phyloP scores from a whole-genome alignment of 2,797 vertebrate species.

The Helicolenus hilgendorfi region DNA sequence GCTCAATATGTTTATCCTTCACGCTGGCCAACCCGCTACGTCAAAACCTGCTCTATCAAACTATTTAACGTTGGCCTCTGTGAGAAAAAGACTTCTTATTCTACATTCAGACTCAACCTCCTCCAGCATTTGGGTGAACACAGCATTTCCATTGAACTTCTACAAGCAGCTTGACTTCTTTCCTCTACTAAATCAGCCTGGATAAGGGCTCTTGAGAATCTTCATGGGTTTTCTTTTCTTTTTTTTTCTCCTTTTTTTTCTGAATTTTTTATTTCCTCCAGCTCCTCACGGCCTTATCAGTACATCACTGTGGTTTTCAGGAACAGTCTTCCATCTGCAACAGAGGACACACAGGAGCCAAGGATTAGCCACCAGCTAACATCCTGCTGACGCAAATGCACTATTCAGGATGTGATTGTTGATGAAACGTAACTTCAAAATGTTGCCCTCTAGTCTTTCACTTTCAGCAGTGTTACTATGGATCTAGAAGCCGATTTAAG shows the following conservation, averaged over 20 bases:
- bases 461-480: slow-evolving; percentile 38
- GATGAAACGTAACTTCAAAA: slow-evolving; percentile 71
- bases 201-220: slow-evolving; percentile 90
- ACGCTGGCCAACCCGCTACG: slow-evolving; percentile 83
- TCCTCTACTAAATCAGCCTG: slow-evolving; percentile 84
- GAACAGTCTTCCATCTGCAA: slow-evolving; percentile 99
- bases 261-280: slow-evolving; percentile 84
- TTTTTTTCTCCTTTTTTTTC: slow-evolving; percentile 76
- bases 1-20: slow-evolving; percentile 93
- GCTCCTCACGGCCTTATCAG: slow-evolving; percentile 89
- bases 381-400: slow-evolving; percentile 64
- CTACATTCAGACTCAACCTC: slow-evolving; percentile 87
- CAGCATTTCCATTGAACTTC: slow-evolving; percentile 88
- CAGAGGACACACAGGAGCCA: slow-evolving; percentile 75
- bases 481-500: slow-evolving; percentile 53
- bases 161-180: slow-evolving; percentile 87
- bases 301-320: slow-evolving; percentile 99
- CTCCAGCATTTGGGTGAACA: slow-evolving; percentile 84
- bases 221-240: slow-evolving; percentile 85
- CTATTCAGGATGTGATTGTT: slow-evolving; percentile 68
- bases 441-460: slow-evolving; percentile 61
- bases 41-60: slow-evolving; percentile 75
- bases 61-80: slow-evolving; percentile 76
- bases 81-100: slow-evolving; percentile 82
- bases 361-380: slow-evolving; percentile 77